phyloP scores from a whole-genome alignment of 1,140 invertebrate species.

The Micrasema minimum region DNA sequence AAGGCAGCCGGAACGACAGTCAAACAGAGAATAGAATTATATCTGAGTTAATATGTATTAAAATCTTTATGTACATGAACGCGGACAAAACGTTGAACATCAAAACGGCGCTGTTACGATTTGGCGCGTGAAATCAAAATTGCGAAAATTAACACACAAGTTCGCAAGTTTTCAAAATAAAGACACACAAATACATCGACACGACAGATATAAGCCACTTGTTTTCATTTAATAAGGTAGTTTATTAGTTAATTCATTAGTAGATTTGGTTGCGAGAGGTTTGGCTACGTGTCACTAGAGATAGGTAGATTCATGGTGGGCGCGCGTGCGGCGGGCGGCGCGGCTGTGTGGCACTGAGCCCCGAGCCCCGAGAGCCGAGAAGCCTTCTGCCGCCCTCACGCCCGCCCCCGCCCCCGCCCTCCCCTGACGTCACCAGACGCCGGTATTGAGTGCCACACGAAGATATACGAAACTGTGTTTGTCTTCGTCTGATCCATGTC shows the following conservation, averaged over 20 bases:
- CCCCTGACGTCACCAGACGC: constrained; percentile 43
- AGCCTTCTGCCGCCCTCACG: constrained; percentile 13
- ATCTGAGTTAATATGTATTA: constrained; percentile 24
- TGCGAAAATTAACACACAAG: constrained; percentile 24
- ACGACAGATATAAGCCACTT: constrained; percentile 55
- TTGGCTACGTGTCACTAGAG: constrained; percentile 52
- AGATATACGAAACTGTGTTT: constrained; percentile 28
- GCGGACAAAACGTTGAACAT: constrained; percentile 30
- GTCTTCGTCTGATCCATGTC: constrained; percentile 36
- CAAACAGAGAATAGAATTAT: constrained; percentile 11
- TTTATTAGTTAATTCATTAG: constrained; percentile 42
- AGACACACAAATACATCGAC: constrained; percentile 49
- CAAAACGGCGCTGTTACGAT: constrained; percentile 37
- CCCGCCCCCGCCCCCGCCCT: constrained; percentile 6
- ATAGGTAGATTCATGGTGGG: constrained; percentile 47
- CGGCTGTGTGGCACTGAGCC: constrained; percentile 51
- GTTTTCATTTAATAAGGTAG: constrained; percentile 48
- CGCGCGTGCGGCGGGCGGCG: constrained; percentile 52
- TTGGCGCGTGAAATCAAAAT: constrained; percentile 40
- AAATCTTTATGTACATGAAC: constrained; percentile 33
- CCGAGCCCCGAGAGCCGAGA: constrained; percentile 20
- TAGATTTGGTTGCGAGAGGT: constrained; percentile 34
- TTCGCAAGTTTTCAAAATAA: constrained; percentile 39
- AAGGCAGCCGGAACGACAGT: not conserved
- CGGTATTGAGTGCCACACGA: constrained; percentile 39